Evolutionary conservation across 2,113 vertebrate genomes (phyloP).

Genomic region (Ploceus nigricollis): DNA sequence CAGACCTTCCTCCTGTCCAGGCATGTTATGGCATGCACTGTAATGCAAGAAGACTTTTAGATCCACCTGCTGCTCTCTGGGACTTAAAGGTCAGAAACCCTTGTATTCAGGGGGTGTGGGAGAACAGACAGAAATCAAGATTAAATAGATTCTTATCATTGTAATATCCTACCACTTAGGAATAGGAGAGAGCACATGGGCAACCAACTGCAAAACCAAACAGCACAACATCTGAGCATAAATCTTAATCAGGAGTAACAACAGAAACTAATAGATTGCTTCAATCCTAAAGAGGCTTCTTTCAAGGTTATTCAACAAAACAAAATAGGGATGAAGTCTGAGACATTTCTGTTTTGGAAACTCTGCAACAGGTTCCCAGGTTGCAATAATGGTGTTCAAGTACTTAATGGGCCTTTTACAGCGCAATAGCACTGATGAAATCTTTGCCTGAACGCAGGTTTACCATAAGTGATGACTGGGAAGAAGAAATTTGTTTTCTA

Average conservation of each 20-base stretch:
- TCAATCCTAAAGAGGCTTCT: not conserved
- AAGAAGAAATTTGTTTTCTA: not conserved
- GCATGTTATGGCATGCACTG: accelerated
- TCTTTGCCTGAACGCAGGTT: not conserved
- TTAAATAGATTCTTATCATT: not conserved
- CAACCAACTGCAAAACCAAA: not conserved
- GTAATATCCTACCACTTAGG: not conserved
- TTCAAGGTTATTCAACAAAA: not conserved
- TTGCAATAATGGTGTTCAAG: not conserved
- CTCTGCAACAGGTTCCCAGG: not conserved
- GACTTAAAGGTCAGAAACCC: not conserved
- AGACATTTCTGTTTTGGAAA: not conserved
- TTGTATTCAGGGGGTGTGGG: not conserved
- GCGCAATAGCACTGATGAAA: not conserved
- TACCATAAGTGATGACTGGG: not conserved
- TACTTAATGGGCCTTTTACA: not conserved
- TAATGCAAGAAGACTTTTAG: not conserved
- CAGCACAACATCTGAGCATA: not conserved
- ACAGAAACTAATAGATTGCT: not conserved
- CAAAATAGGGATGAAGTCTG: not conserved
- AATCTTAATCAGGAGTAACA: not conserved
- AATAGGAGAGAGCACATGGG: not conserved
- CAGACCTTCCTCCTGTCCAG: not conserved
- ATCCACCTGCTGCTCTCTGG: not conserved
- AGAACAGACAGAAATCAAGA: not conserved